Percentiles rank a stretch among this genome's conserved stretches.
Conservation (phyloP, 2,888 invertebrate genomes). For the Meliscaeva auricollis region DNA sequence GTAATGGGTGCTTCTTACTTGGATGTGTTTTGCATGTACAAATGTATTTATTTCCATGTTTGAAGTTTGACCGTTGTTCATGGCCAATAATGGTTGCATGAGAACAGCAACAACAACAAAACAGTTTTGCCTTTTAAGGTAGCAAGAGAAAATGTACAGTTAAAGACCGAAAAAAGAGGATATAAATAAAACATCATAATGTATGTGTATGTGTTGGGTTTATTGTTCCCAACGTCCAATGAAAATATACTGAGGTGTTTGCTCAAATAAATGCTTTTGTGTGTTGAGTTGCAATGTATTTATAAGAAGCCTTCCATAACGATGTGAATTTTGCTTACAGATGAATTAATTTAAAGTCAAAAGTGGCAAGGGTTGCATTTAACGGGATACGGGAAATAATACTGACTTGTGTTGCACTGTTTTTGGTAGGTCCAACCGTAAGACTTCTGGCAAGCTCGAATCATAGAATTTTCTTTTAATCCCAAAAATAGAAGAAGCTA, state of each 20-base stretch:
- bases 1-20: conserved; percentile 48
- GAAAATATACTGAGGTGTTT: neutral
- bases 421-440: too few species aligned
- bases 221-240: conserved; percentile 7
- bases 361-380: too few species aligned
- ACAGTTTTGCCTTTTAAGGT: conserved; percentile 44
- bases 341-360: too few species aligned
- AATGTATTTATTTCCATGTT: conserved; percentile 69
- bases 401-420: too few species aligned
- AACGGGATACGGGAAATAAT: too few species aligned
- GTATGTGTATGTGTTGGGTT: neutral
- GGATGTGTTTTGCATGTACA: conserved; percentile 57
- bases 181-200: neutral
- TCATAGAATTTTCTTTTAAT: too few species aligned
- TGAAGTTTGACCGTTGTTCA: conserved; percentile 73
- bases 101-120: conserved; percentile 7
- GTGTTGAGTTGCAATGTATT: neutral
- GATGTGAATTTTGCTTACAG: too few species aligned
- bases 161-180: conserved; percentile 14
- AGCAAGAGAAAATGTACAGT: neutral
- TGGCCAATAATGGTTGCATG: conserved; percentile 65
- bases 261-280: neutral
- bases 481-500: too few species aligned
- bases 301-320: too few species aligned
- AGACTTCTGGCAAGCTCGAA: too few species aligned